phyloP scores from a whole-genome alignment of 2,797 vertebrate genomes.

The Xyrichtys novacula region DNA sequence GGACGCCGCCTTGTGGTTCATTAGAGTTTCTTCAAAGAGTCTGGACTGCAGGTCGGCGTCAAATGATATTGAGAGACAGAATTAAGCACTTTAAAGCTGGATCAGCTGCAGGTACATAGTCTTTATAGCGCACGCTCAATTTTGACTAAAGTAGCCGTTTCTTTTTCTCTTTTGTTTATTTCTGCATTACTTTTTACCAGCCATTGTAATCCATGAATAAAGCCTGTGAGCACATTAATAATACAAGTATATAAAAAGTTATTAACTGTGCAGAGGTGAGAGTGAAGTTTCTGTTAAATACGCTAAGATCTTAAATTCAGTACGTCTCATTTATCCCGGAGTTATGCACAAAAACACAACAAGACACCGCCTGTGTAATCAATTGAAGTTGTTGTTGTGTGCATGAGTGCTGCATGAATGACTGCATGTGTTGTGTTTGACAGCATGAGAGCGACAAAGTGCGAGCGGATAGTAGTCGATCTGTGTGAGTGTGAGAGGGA shows the following conservation, averaged over 20 bases:
- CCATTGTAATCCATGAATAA: not conserved
- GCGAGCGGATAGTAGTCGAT: not conserved
- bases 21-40: not conserved
- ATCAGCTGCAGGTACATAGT: not conserved
- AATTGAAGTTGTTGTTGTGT: conserved; percentile 26
- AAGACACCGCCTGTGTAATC: conserved; percentile 60
- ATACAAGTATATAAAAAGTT: conserved; percentile 90
- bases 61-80: not conserved
- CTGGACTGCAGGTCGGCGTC: not conserved
- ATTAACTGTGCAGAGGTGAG: conserved; percentile 84
- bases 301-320: no score
- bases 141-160: not conserved
- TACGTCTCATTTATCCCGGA: no score
- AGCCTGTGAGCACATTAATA: conserved; percentile 59
- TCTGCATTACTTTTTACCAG: not conserved
- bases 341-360: conserved; percentile 7
- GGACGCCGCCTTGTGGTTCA: conserved; percentile 1
- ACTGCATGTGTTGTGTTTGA: conserved; percentile 26
- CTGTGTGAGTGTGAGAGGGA: not conserved
- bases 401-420: conserved; percentile 9
- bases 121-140: no score
- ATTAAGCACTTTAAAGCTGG: not conserved
- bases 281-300: no score
- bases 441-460: not conserved
- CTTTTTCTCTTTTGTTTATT: not conserved